Base-by-base conservation (phyloP, 1,140 invertebrate species). In the Microplitis mediator region DNA sequence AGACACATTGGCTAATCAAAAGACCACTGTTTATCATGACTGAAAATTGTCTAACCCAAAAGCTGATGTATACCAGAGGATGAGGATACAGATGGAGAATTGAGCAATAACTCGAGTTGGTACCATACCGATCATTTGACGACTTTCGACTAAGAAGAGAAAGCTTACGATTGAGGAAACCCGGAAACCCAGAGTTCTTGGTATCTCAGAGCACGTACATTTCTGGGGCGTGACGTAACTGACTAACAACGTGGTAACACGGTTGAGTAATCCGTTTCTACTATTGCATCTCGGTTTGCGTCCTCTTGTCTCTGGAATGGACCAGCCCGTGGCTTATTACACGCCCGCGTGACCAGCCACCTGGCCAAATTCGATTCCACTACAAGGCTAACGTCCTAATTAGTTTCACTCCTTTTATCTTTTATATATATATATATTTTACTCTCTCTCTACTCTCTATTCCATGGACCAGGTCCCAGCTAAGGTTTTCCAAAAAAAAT, bases 181-280 rank as follows among this genome's bases (percentile, higher is more conserved):
- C 32, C 4, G 32, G 16, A 5, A 13, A 32, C 13, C 32, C 4
- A 23, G 8, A 39, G 14, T 16, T 13, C 45, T 72, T 75, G 39
- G 50, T 52, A 51, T 62, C 39, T 54, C 74, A 52, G 34, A 60
- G 65, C 74, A 75, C 74, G 74, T 75, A 75, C 58, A 68, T 60
- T 63, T 72, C 65, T 69, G 69, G 69, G 70, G 74, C 74, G 74
- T 75, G 74, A 75, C 74, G 69, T 72, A 72, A 75, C 74, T 75
- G 74, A 71, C 74, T 75, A 75, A 75, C 74, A 75, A 75, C 73
- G 73, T 69, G 73, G 73, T 71, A 74, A 74, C 74, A 75, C 74
- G 74, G 69, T 75, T 69, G 70, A 75, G 74, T 75, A 75, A 75
- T 75, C 70, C 74, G 74, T 75, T 75, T 75, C 70, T 72, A 75